phyloP scores from a whole-genome alignment of 2,797 vertebrate species.

The Chaetodon trifasciatus region DNA sequence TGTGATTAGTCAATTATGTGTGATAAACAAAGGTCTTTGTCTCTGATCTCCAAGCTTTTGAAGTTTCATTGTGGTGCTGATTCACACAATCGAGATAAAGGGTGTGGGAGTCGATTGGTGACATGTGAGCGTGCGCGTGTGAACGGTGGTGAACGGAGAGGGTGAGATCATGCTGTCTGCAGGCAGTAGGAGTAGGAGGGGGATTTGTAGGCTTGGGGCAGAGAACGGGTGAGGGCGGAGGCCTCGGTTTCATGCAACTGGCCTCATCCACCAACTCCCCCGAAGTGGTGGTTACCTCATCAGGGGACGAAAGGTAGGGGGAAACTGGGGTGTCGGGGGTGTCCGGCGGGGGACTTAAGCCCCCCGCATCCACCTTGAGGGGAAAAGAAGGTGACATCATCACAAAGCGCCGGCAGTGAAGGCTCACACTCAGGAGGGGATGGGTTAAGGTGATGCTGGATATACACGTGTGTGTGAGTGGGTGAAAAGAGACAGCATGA shows the following conservation, averaged over 20 bases:
- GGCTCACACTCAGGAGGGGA: slow-evolving; percentile 46
- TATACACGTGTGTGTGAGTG: not conserved
- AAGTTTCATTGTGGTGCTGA: slow-evolving; percentile 53
- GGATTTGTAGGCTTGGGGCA: slow-evolving; percentile 36
- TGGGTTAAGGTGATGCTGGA: slow-evolving; percentile 34
- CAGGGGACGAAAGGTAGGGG: slow-evolving; percentile 80
- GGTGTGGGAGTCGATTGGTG: slow-evolving; percentile 48
- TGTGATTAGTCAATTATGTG: slow-evolving; percentile 13
- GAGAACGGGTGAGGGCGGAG: slow-evolving; percentile 23
- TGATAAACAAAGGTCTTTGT: slow-evolving; percentile 8
- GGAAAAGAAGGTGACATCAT: slow-evolving; percentile 79
- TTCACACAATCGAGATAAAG: slow-evolving; percentile 41
- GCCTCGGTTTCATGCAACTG: slow-evolving; percentile 55
- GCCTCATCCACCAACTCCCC: slow-evolving; percentile 45
- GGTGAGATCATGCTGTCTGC: slow-evolving; percentile 71
- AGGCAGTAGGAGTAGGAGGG: slow-evolving; percentile 34
- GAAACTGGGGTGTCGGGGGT: slow-evolving; percentile 85
- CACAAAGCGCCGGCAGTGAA: slow-evolving; percentile 70
- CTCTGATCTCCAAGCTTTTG: slow-evolving; percentile 9
- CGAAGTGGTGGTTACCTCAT: slow-evolving; percentile 84
- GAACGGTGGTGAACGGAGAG: slow-evolving; percentile 30
- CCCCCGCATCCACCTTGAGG: slow-evolving; percentile 86
- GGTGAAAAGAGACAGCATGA: not conserved
- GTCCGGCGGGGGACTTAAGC: slow-evolving; percentile 81
- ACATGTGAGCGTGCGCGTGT: slow-evolving; percentile 8